These are phyloP conservation scores for Zapornia atra DNA, from an alignment of 2,113 vertebrate genomes.

Conservation along the genomic window DNA sequence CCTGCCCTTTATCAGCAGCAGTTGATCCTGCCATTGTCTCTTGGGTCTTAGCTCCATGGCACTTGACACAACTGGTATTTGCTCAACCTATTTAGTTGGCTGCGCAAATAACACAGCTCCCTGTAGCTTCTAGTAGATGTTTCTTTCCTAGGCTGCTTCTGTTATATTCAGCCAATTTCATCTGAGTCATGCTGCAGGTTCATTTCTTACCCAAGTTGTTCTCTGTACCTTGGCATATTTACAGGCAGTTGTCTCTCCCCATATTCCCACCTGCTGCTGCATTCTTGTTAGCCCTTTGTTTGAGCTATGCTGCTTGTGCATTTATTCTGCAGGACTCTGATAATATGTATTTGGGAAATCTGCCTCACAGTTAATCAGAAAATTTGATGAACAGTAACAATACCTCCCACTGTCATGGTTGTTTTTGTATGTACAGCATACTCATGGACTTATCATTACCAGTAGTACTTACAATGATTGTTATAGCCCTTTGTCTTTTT, in stretches of 20 bases:
- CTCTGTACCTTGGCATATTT: background rate
- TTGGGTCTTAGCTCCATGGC: background rate
- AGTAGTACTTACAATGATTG: background rate
- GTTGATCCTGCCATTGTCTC: background rate
- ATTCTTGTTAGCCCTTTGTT: slow-evolving; percentile 2
- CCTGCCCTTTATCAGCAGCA: background rate
- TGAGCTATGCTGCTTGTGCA: background rate
- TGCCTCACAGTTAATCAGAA: background rate
- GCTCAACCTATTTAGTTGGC: background rate
- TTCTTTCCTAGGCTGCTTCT: background rate
- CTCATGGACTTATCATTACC: background rate
- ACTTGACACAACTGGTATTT: background rate
- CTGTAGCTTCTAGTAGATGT: background rate
- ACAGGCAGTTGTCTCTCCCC: background rate
- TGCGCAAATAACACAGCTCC: background rate
- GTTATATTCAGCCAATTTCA: background rate
- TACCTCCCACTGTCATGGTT: background rate
- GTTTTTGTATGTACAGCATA: background rate
- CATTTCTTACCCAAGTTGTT: background rate
- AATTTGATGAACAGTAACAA: background rate
- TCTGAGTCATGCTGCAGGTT: background rate
- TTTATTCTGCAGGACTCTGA: background rate
- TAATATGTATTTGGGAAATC: background rate
- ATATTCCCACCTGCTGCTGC: background rate
- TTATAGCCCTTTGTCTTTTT: background rate